Base-by-base conservation (phyloP, 2,797 vertebrate species). In the Caiman crocodilus region DNA sequence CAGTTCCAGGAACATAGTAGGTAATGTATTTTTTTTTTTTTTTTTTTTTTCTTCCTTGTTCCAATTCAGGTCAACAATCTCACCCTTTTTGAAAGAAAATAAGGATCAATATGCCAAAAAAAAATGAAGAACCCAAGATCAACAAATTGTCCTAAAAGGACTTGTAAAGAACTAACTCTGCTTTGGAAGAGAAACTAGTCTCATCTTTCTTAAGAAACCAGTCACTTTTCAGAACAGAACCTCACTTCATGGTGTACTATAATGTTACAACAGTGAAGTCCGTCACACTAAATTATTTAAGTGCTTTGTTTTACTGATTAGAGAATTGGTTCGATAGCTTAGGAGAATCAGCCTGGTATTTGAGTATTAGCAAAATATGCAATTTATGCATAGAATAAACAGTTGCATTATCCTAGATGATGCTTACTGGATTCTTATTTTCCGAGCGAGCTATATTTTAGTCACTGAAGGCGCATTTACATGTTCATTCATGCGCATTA, bases 1-100 rank as follows among this genome's bases (percentile, higher is more conserved):
- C 96, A 96, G 82, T 71, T 86, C 98, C 96, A 98, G 99, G 94
- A 99, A 99, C 95, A 99, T 99, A 89, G 98, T 98, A 96, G 99
- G 99, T 99, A 96, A 97, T 92, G 75, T 2, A 32, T 89, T 25
- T 96, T 94, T 76, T 88, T 25, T 96, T 15, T 89, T 25, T 96
- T 94, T 76, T 88, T 25, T 96, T 15, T 71, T 1, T 96, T 89
- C 58, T 89, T 73, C 26, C 0, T 0, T 76, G 16, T 96, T 85
- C 92, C 63, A 93, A 61, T 30, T 76, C 93, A 57, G 32, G 26
- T 58, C 76, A 90, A 90, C 76, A 88, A 50, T 50, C 10, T 91
- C 42, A 56, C 2, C 28, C 23, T 76, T 80, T 91, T 55, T 89
- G 79, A 87, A 88, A 85, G 77, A n/a, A 67, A 89, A 82, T 74